phyloP scores from a whole-genome alignment of 1,140 invertebrate genomes.

The Dendrolimus punctatus region DNA sequence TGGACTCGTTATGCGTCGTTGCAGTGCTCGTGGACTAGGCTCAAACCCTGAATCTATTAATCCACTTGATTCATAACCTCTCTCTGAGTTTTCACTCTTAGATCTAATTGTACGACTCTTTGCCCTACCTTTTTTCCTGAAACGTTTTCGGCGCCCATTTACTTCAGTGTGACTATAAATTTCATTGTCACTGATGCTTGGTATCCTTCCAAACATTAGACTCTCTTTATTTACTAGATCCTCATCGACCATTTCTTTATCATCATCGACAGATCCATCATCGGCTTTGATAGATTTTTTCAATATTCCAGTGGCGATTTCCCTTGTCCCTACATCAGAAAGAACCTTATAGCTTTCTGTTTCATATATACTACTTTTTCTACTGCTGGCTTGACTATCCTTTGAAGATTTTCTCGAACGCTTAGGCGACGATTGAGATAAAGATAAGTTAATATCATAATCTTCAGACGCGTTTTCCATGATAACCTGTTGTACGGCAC shows the following conservation, averaged over 20 bases:
- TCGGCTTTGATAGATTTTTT: constrained; percentile 44
- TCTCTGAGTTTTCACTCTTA: constrained; percentile 70
- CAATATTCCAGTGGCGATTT: constrained; percentile 49
- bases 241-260: constrained; percentile 24
- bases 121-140: constrained; percentile 62
- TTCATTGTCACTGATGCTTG: constrained; percentile 69
- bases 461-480: constrained; percentile 29
- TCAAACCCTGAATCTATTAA: constrained; percentile 77
- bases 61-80: constrained; percentile 68
- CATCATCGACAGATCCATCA: constrained; percentile 32
- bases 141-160: constrained; percentile 57
- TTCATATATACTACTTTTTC: constrained; percentile 65
- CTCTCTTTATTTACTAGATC: constrained; percentile 25
- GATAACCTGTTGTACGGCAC: constrained; percentile 38
- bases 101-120: constrained; percentile 64
- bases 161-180: constrained; percentile 66
- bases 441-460: constrained; percentile 33
- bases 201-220: constrained; percentile 47
- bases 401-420: constrained; percentile 35
- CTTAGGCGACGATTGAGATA: constrained; percentile 34
- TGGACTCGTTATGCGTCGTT: constrained; percentile 63
- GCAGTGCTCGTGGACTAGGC: constrained; percentile 74
- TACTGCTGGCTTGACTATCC: constrained; percentile 47
- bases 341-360: constrained; percentile 68
- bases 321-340: constrained; percentile 41